phyloP scores from a whole-genome alignment of 2,113 vertebrate genomes.

The Tonatia bakeri region DNA sequence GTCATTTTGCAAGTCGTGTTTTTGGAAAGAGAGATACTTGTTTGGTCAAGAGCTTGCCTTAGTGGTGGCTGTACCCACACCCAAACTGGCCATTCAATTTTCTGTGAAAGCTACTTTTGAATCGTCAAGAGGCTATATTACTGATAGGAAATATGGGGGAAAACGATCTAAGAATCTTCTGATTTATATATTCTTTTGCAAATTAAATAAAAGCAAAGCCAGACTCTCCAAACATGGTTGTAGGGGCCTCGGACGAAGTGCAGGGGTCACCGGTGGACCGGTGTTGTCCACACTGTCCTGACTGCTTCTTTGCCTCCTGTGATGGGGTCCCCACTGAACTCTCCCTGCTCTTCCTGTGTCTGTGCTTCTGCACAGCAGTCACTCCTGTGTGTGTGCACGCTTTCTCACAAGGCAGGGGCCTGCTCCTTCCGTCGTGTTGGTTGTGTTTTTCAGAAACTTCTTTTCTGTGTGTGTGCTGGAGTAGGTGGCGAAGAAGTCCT shows the following conservation, averaged over 20 bases:
- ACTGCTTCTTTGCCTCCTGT: not conserved
- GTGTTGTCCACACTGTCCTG: rapidly evolving
- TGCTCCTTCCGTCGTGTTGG: not conserved
- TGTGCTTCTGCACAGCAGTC: not conserved
- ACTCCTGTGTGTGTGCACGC: not conserved
- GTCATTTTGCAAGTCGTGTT: not conserved
- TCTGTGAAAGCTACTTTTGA: not conserved
- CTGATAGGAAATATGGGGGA: not conserved
- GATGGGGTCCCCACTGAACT: not conserved
- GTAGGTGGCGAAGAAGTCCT: not conserved
- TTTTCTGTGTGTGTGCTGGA: not conserved
- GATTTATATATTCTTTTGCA: not conserved
- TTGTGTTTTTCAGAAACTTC: not conserved
- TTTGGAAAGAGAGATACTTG: not conserved
- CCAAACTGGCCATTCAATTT: not conserved
- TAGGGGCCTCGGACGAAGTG: not conserved
- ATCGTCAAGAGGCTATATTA: not conserved
- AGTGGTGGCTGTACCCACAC: not conserved
- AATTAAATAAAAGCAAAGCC: not conserved
- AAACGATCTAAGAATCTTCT: not conserved
- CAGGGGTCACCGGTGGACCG: rapidly evolving
- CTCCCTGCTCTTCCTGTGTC: not conserved
- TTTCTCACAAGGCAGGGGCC: not conserved
- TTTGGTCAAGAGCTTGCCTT: not conserved
- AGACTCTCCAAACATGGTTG: not conserved